Evolutionary conservation across 1,140 invertebrate species (phyloP), one percentile per base, ranked within the genome.

Genomic region (Procambarus virginalis): DNA sequence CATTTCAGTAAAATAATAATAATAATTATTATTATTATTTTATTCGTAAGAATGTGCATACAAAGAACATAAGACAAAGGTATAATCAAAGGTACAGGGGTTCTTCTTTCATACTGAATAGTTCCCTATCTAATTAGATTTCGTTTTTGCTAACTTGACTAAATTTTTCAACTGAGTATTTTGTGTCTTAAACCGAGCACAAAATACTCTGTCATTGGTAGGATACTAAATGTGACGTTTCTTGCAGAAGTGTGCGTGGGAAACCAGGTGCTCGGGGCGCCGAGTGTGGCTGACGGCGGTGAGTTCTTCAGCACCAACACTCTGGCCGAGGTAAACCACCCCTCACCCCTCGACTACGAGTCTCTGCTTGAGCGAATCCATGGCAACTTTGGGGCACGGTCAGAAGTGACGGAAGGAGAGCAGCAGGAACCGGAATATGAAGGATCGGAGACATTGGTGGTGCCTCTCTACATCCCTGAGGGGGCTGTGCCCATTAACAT

Each of bases 391-490:
- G 91, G 91, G 68, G 60, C 70, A 0, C 64, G 81, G 9, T 89
- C 91, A 51, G 89, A 84, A 46, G 78, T 91, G 60, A 78, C 85
- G 20, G 89, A 77, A 45, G 91, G 89, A 51, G 91, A 89, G 12
- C 73, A 55, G 64, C 34, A 89, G 60, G 91, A 92, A 22, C 91
- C 91, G 5, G 91, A 90, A 55, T 92, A 92, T 70, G 73, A 77
- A 55, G 91, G 91, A 6, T 83, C 90, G 8, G 91, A 91, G 45
- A 92, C 91, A 2, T 51, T 91, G 60, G 70, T 92, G n/a, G 85
- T 92, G 12, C 91, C 91, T 6, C 77, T 92, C n/a, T 92, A 92
- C 78, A 92, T 92, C 80, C 91, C 91, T 14, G 83, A 86, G 46
- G 89, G 89, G 45, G 91, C 91, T 9, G 86, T 92, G 46, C 91